Conservation (phyloP, 2,113 vertebrate genomes). For the Empidonax traillii region DNA sequence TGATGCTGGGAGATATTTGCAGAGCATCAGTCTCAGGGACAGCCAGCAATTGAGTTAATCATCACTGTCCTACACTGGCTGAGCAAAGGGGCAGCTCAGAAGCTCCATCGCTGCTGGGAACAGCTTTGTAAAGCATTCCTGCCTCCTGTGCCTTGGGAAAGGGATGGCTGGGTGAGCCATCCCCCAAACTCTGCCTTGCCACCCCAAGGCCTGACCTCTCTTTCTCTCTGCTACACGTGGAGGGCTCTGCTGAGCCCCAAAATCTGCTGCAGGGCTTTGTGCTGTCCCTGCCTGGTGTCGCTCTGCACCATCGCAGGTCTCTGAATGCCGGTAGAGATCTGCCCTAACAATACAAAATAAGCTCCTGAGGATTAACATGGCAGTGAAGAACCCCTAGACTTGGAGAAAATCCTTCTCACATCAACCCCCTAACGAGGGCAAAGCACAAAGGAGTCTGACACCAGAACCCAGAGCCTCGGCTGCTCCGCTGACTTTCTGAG, state of each 20-base stretch:
- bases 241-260: not conserved
- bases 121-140: not conserved
- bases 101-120: not conserved
- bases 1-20: rapidly evolving
- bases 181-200: not conserved
- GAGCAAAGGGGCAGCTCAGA: not conserved
- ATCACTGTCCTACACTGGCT: not conserved
- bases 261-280: not conserved
- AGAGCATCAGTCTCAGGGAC: not conserved
- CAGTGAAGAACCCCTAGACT: not conserved
- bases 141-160: not conserved
- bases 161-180: not conserved
- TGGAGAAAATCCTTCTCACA: not conserved
- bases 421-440: not conserved
- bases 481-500: not conserved
- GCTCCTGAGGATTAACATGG: not conserved
- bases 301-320: rapidly evolving
- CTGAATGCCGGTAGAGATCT: not conserved
- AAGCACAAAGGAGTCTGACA: not conserved
- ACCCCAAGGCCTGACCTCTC: not conserved
- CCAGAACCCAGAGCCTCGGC: not conserved
- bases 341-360: not conserved
- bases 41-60: not conserved
- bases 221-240: rapidly evolving
- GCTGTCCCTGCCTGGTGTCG: not conserved